Evolutionary conservation across 2,797 vertebrate species (phyloP).

Genomic region (Sebastes nivosus): DNA sequence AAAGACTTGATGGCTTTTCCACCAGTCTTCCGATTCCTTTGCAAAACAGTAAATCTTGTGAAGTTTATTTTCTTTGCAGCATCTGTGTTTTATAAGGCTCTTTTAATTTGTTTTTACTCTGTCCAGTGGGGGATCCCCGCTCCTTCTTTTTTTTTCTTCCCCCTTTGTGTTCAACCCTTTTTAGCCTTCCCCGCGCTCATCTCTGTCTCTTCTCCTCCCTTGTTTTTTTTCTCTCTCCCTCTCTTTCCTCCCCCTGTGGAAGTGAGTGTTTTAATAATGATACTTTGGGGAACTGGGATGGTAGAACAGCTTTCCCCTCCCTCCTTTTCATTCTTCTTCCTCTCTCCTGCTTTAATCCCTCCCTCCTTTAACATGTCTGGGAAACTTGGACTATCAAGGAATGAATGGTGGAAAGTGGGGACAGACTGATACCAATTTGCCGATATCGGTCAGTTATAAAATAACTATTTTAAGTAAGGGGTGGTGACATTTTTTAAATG

Average conservation of each 20-base stretch:
- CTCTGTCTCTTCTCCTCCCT: conserved; percentile 47
- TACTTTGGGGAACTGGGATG: conserved; percentile 83
- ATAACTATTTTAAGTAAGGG: neutral
- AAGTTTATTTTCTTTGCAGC: conserved; percentile 97
- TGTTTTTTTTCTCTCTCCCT: conserved; percentile 43
- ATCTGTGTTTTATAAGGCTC: conserved; percentile 98
- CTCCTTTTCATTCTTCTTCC: conserved; percentile 70
- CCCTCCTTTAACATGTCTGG: conserved; percentile 79
- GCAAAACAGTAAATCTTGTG: conserved; percentile 91
- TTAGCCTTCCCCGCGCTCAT: conserved; percentile 36
- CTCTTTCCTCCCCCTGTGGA: conserved; percentile 77
- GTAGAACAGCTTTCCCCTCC: conserved; percentile 60
- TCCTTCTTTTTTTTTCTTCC: conserved; percentile 81
- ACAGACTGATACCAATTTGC: neutral
- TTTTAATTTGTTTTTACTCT: conserved; percentile 97
- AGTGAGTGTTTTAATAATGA: conserved; percentile 89
- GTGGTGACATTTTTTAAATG: neutral
- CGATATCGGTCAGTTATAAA: neutral
- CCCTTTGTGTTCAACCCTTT: conserved; percentile 55
- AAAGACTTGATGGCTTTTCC: conserved; percentile 90
- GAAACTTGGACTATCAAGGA: conserved; percentile 67
- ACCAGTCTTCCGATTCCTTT: conserved; percentile 87
- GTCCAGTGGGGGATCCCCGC: conserved; percentile 89
- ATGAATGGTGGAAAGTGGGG: conserved; percentile 29
- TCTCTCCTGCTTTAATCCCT: conserved; percentile 76